Evolutionary conservation across 2,797 vertebrate species (phyloP).

Genomic region (Amazona ochrocephala): DNA sequence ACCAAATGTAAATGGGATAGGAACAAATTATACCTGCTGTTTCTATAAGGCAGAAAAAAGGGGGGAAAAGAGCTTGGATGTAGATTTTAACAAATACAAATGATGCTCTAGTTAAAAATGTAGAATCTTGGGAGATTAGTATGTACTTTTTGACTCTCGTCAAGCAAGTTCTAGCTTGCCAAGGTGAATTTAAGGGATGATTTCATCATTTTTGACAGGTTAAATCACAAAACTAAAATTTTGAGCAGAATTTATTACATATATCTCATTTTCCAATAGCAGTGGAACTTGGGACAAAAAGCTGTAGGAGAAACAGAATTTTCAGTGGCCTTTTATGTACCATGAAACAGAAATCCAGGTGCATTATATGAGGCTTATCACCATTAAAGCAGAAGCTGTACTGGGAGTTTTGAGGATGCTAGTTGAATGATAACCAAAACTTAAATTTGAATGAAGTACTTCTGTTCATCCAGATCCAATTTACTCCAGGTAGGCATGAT

Average conservation of each 20-base stretch:
- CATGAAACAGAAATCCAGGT: not conserved
- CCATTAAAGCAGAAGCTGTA: not conserved
- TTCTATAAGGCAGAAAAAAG: not conserved
- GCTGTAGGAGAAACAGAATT: not conserved
- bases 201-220: not conserved
- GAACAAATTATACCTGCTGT: not conserved
- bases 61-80: not conserved
- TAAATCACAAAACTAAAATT: not conserved
- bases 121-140: not conserved
- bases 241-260: not conserved
- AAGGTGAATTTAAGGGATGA: not conserved
- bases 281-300: not conserved
- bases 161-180: not conserved
- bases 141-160: not conserved
- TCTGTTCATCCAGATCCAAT: not conserved
- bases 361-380: not conserved
- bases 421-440: not conserved
- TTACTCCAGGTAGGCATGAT: not conserved
- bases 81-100: not conserved
- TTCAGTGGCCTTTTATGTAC: not conserved
- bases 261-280: not conserved
- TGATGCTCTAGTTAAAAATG: not conserved
- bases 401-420: not conserved
- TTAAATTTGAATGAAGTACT: not conserved
- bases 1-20: not conserved